These are phyloP conservation scores for Enteromius unitaeniatus DNA, from an alignment of 2,797 vertebrate genomes.

Conservation along the genomic window DNA sequence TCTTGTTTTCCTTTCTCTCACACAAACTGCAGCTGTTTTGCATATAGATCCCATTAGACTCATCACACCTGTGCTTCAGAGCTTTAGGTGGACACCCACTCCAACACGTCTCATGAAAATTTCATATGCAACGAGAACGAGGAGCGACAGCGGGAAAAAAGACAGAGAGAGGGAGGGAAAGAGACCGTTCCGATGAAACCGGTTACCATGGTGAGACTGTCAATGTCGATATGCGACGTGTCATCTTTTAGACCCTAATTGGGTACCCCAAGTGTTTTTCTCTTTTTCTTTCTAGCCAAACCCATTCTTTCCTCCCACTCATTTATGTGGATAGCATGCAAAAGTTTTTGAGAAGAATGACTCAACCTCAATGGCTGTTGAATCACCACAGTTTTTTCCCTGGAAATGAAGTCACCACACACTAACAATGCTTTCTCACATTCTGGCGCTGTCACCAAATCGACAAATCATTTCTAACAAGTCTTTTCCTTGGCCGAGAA, in stretches of 20 bases:
- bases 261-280: conserved; percentile 44
- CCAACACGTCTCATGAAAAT: conserved; percentile 31
- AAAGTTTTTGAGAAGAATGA: conserved; percentile 35
- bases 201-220: conserved; percentile 50
- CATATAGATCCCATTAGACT: conserved; percentile 43
- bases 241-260: conserved; percentile 49
- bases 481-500: conserved; percentile 8
- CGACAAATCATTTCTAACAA: conserved; percentile 39
- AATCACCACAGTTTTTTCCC: conserved; percentile 30
- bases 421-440: conserved; percentile 27
- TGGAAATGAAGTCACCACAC: conserved; percentile 6
- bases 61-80: conserved; percentile 33
- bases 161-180: conserved; percentile 2
- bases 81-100: conserved; percentile 25
- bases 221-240: conserved; percentile 17
- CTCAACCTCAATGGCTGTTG: conserved; percentile 31
- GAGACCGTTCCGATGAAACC: conserved; percentile 7
- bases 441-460: conserved; percentile 37
- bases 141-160: not conserved
- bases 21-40: conserved; percentile 34
- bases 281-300: conserved; percentile 25
- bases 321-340: conserved; percentile 3
- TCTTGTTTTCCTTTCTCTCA: conserved; percentile 9
- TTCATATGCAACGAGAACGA: conserved; percentile 17
- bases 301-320: not conserved